A percentile compares a stretch with the other conserved stretches of the same genome.
Conservation (phyloP, 2,113 vertebrate genomes). For the Eonycteris spelaea region DNA sequence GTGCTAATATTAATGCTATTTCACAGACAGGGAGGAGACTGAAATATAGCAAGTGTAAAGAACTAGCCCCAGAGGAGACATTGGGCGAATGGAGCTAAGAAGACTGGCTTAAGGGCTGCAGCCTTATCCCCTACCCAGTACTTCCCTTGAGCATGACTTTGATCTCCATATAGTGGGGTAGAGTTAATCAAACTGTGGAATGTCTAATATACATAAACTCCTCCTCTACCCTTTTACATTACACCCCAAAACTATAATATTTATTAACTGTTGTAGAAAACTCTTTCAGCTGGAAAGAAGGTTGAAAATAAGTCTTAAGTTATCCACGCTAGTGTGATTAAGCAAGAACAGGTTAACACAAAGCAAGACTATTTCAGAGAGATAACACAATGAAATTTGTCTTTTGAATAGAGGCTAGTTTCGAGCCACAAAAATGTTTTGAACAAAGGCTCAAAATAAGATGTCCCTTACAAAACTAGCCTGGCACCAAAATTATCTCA, state of each 20-base stretch:
- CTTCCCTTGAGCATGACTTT: background rate
- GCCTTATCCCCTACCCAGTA: no score
- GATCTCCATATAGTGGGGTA: background rate
- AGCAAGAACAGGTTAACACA: background rate
- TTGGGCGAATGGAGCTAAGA: background rate
- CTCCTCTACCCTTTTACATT: background rate
- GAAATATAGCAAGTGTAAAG: background rate
- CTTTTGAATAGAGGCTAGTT: background rate
- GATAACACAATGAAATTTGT: background rate
- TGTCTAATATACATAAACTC: background rate
- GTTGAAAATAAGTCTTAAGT: background rate
- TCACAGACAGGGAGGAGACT: background rate
- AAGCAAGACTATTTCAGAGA: background rate
- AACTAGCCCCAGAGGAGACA: background rate
- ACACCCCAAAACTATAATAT: background rate
- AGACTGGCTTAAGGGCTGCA: no score
- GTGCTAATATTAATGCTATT: background rate
- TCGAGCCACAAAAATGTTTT: background rate
- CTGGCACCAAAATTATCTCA: background rate
- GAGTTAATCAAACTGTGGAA: no score
- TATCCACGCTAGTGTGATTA: background rate
- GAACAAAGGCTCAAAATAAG: background rate
- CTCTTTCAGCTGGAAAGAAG: background rate
- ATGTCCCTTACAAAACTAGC: background rate
- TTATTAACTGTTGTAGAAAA: background rate